Evolutionary conservation across 2,113 vertebrate genomes (phyloP), one percentile per base, ranked within the genome.

Genomic region (Plecotus auritus): DNA sequence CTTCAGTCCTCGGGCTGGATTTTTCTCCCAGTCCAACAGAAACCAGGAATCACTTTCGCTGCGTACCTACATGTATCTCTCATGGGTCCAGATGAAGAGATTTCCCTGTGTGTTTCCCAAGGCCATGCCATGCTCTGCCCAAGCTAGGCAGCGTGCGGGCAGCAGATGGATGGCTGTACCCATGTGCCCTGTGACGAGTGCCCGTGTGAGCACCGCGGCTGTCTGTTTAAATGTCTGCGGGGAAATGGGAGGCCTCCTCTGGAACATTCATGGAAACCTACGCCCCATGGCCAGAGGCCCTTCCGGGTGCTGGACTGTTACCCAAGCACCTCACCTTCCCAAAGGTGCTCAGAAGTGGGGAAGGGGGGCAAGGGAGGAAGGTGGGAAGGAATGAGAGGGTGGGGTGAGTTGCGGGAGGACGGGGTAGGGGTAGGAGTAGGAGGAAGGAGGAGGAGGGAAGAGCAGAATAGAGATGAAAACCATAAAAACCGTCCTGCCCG

Each of bases 281-380:
- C 4, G 14, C 1, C 35, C 9, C 10, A 8, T 0, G 1, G 12
- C 42, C 49, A 11, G n/a, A 11, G 49, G 37, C 74, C n/a, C 2
- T 4, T 8, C 49, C 18, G 2, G 4, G 42, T 26, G n/a, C 66
- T n/a, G 3, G 45, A 42, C 13, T 4, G 0, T 1, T 23, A 56
- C 90, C 83, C 13, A n/a, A 82, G 49, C 9, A 13, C 17, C 47
- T 87, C 13, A 3, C 16, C 28, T 89, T 78, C 20, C 17, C 87
- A 30, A 5, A 10, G 11, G 1, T 4, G 17, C 18, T 61, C 0
- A 16, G 88, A 23, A 51, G 9, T 12, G 3, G 0, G 0, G 3
- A 45, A 22, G 30, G 18, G 23, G 6, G 0, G 2, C 5, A 17
- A 26, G 73, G 35, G 20, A 64, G 42, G 13, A 64, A 37, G 32